A percentile compares a stretch with the other conserved stretches of the same genome.
These are phyloP conservation scores for Fistularia commersonii DNA, from an alignment of 2,797 vertebrate genomes.

Conservation along the genomic window DNA sequence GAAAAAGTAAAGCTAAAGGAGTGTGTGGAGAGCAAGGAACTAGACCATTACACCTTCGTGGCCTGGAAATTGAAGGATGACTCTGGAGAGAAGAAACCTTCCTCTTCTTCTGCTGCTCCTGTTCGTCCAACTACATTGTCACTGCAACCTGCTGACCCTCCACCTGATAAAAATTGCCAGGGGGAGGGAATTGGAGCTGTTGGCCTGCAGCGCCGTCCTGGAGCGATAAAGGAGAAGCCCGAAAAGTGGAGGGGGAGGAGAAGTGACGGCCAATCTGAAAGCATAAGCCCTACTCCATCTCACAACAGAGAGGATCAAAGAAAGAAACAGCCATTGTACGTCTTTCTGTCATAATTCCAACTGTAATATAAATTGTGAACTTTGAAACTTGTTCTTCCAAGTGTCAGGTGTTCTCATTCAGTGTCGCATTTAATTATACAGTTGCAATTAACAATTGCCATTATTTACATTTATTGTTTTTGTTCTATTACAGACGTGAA, in stretches of 20 bases:
- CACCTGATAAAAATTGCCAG: constrained; percentile 39
- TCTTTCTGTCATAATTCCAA: constrained; percentile 1
- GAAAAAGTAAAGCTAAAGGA: constrained; percentile 59
- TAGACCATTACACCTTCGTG: constrained; percentile 72
- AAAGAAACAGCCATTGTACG: constrained; percentile 59
- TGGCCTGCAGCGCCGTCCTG: constrained; percentile 73
- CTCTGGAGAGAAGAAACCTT: constrained; percentile 54
- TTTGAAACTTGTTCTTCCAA: no score
- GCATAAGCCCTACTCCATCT: constrained; percentile 27
- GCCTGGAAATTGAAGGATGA: constrained; percentile 59
- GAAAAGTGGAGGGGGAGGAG: constrained; percentile 83
- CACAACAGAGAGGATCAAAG: constrained; percentile 41
- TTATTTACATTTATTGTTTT: not conserved
- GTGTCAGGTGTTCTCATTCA: no score
- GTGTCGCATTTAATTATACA: no score
- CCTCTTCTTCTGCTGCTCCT: constrained; percentile 11
- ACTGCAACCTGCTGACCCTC: constrained; percentile 43
- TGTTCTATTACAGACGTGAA: constrained; percentile 39
- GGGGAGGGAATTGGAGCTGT: constrained; percentile 54
- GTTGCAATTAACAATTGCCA: not conserved
- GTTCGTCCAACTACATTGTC: constrained; percentile 79
- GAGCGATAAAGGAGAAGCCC: constrained; percentile 77
- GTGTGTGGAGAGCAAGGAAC: constrained; percentile 70
- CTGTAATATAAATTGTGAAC: not conserved
- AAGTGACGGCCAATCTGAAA: constrained; percentile 51